A percentile compares a stretch with the other conserved stretches of the same genome.
Evolutionary conservation across 2,888 invertebrate genomes (phyloP).

Genomic region (Catocala fraxini): DNA sequence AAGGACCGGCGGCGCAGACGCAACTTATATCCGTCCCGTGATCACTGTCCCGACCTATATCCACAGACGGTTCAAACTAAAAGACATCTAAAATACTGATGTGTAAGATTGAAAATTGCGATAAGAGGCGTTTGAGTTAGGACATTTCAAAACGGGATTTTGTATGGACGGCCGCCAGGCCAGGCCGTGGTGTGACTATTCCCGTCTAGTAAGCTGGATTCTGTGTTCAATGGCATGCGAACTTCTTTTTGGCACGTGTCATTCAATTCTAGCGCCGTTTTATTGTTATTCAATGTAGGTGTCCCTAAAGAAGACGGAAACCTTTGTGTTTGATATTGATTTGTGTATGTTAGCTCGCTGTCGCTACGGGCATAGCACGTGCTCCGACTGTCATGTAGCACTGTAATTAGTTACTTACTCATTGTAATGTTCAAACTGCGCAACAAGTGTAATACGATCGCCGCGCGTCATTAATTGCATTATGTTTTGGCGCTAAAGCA

Average conservation of each 20-base stretch:
- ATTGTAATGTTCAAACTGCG: slow-evolving; percentile 53
- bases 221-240: slow-evolving; percentile 73
- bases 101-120: slow-evolving; percentile 71
- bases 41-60: slow-evolving; percentile 60
- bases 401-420: slow-evolving; percentile 52
- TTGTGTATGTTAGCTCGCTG: slow-evolving; percentile 36
- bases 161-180: slow-evolving; percentile 84
- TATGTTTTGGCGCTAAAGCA: slow-evolving; percentile 59
- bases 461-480: slow-evolving; percentile 65
- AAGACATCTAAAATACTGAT: slow-evolving; percentile 63
- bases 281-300: slow-evolving; percentile 48
- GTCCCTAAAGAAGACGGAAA: slow-evolving; percentile 24
- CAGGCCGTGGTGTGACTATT: slow-evolving; percentile 85
- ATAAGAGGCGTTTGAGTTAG: slow-evolving; percentile 62
- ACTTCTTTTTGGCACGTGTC: slow-evolving; percentile 74
- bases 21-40: slow-evolving; percentile 77
- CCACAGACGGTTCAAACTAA: slow-evolving; percentile 54
- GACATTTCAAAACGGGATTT: slow-evolving; percentile 61
- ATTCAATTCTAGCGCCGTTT: slow-evolving; percentile 74
- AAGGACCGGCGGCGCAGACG: slow-evolving; percentile 80
- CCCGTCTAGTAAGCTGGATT: slow-evolving; percentile 82
- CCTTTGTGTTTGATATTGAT: slow-evolving; percentile 25
- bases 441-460: slow-evolving; percentile 61
- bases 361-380: slow-evolving; percentile 44
- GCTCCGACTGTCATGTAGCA: slow-evolving; percentile 49